Percentiles rank a stretch among this genome's conserved stretches.
These are phyloP conservation scores for Anorthoa munda DNA, from an alignment of 2,888 invertebrate species.

Conservation along the genomic window DNA sequence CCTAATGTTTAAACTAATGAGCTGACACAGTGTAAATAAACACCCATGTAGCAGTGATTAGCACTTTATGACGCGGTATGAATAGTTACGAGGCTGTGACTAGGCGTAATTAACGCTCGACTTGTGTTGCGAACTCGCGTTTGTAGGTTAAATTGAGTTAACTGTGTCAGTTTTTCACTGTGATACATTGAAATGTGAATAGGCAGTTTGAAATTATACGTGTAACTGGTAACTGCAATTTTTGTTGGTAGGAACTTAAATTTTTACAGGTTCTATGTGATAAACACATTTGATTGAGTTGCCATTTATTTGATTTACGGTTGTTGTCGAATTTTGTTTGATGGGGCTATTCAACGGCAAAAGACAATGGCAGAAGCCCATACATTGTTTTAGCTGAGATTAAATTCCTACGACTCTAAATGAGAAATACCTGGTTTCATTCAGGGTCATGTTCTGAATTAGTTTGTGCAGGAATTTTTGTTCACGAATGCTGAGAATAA, in stretches of 20 bases:
- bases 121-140: constrained; percentile 37
- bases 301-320: neutral
- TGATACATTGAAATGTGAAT: neutral
- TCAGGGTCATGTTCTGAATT: no score
- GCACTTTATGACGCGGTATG: constrained; percentile 59
- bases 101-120: constrained; percentile 52
- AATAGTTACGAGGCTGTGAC: constrained; percentile 59
- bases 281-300: neutral
- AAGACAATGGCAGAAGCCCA: no score
- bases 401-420: no score
- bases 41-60: constrained; percentile 53
- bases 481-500: no score
- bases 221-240: neutral
- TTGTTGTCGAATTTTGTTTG: neutral
- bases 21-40: constrained; percentile 56
- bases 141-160: constrained; percentile 24
- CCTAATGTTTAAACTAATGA: constrained; percentile 56
- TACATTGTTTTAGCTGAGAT: no score
- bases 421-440: no score
- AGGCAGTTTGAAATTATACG: neutral
- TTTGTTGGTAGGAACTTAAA: neutral
- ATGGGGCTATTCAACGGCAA: no score
- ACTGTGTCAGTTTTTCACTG: constrained; percentile 5
- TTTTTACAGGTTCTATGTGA: neutral
- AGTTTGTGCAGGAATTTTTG: no score